Base-by-base conservation (phyloP, 2,888 invertebrate genomes). In the Acleris cristana region DNA sequence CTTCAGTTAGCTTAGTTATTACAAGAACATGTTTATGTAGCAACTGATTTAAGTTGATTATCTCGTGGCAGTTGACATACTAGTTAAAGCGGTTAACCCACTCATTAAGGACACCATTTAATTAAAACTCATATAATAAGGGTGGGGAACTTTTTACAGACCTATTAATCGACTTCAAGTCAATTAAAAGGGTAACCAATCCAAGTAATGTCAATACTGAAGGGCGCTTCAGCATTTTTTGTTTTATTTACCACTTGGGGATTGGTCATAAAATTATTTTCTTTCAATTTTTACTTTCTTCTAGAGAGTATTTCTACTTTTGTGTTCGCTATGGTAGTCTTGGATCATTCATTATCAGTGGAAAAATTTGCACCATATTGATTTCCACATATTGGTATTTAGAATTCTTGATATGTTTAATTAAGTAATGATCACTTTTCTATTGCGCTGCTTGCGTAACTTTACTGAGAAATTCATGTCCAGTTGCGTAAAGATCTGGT, bases 11-110 rank as follows among this genome's bases (percentile, higher is more conserved):
- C 16, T 34, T 21, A 52, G 57, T 64, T 57, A 21, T 56, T 49
- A 40, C 16, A 3, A 21, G 51, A 56, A 34, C 52, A 61, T 51
- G 66, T 57, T 40, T 56, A 26, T 52, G 52, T 51, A 51, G 56
- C 53, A 66, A 66, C 52, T 12, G 52, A 51, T 45, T 62, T 57
- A 66, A 67, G 62, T 67, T 53, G 57, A 67, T 62, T 63, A 67
- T 67, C 62, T 57, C 45, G 34, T 26, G 55, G 48, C 53, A 57
- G 57, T 62, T 67, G 66, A 57, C 57, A 58, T 58, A 63, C 62
- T 18, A n/a, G 14, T 40, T 40, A 40, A 40, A 40, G 40, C 48
- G 40, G 67, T 21, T 67, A 67, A 63, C 53, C 67, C 34, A 63
- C 63, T 49, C 58, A 49, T 49, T 40, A 18, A 53, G 26, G 67